Conservation (phyloP, 2,113 vertebrate species). For the Panthera tigris region DNA sequence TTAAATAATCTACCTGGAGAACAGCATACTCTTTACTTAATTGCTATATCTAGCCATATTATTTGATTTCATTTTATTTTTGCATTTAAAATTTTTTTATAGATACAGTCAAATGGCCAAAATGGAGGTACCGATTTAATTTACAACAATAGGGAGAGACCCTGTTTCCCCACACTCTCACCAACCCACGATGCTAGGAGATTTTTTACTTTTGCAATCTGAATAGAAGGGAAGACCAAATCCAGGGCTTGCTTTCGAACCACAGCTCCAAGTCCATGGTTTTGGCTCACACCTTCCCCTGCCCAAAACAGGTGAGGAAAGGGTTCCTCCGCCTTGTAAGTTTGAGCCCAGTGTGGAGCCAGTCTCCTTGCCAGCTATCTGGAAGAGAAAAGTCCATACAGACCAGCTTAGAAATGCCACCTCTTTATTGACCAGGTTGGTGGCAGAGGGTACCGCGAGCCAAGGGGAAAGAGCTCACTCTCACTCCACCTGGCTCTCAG, state of each 20-base stretch:
- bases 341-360: not conserved
- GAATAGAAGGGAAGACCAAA: not conserved
- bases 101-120: not conserved
- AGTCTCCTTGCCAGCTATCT: not conserved
- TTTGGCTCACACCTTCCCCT: not conserved
- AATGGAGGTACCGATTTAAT: not conserved
- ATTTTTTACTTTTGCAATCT: not conserved
- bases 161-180: not conserved
- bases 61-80: too few relatives aligned
- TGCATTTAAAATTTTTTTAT: not conserved
- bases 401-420: not conserved
- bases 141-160: not conserved
- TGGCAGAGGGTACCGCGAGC: not conserved
- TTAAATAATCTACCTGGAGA: not conserved
- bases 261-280: not conserved
- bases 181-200: not conserved
- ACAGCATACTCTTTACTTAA: not conserved
- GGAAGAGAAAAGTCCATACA: not conserved
- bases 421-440: conserved; percentile 10
- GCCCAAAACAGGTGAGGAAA: not conserved
- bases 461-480: not conserved
- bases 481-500: conserved; percentile 25
- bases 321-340: not conserved
- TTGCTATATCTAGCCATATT: not conserved
- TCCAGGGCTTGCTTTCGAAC: not conserved